Base-by-base conservation (phyloP, 2,797 vertebrate genomes). In the Lacerta bilineata region DNA sequence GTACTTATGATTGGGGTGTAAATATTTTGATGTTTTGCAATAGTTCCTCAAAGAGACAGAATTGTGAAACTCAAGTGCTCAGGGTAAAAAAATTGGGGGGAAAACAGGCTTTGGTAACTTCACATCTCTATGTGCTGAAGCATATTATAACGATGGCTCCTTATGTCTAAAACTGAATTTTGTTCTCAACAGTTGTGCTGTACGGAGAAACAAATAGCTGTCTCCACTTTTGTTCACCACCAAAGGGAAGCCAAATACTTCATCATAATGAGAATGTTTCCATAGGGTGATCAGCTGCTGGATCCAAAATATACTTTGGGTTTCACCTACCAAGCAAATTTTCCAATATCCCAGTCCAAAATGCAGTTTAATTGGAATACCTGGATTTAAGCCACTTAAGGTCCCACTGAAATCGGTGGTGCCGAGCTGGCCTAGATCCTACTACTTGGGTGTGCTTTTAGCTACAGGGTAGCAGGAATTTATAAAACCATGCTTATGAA, bases 51-150 rank as follows among this genome's bases (percentile, higher is more conserved):
- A 76, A 72, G 75, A 43, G 36, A 27, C 13, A 64, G 29, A 29
- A 23, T 23, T 85, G n/a, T 76, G 33, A 76, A 17, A 50, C 66
- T 81, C 55, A 81, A 55, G 15, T 68, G 79, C 29, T 76, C 41
- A 81, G 6, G 10, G 33, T 85, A 84, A 68, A 46, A 61, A 8
- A 89, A 33, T 33, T 33, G 86, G 50, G 33, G 87, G 83, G 66
- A 85, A 50, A 25, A 0, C 82, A 29, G 83, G 87, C 89, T 39
- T 72, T 9, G 2, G 10, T 85, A 20, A 76, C 29, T 64, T 75
- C 20, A 78, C n/a, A n/a, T 83, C 11, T 0, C 1, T 25, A 27
- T 0, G 0, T 41, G 82, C 33, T 55, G 69, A 36, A 89, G 46
- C 88, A 20, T 5, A 64, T 46, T 68, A 64, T 6, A 90, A 91